A percentile compares a stretch with the other conserved stretches of the same genome.
Evolutionary conservation across 2,888 invertebrate species (phyloP).

Genomic region (Macrosiphum euphorbiae): DNA sequence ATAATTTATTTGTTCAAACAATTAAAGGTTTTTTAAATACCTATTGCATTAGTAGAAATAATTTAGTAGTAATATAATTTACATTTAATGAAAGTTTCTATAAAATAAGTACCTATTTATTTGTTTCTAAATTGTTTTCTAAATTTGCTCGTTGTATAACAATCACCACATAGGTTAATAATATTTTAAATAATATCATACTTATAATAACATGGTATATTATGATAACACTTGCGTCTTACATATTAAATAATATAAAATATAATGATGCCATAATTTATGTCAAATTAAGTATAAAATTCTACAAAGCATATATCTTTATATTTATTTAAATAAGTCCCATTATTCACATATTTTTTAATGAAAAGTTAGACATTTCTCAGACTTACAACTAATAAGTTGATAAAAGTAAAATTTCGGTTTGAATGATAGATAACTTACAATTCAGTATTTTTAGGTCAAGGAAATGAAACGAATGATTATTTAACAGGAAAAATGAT

Average conservation of each 20-base stretch:
- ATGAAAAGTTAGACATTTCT: neutral
- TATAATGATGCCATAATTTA: too few relatives aligned
- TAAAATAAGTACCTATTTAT: too few relatives aligned
- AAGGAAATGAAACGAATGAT: neutral
- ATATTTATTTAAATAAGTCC: neutral
- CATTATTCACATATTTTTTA: neutral
- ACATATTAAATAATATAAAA: too few relatives aligned
- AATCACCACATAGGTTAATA: neutral
- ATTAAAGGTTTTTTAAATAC: neutral
- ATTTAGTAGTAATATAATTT: neutral
- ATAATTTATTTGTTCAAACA: neutral
- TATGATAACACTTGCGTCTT: too few relatives aligned
- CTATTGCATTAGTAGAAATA: neutral
- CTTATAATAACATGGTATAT: neutral
- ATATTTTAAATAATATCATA: neutral
- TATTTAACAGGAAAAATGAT: neutral
- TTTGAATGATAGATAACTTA: neutral
- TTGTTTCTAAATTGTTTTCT: too few relatives aligned
- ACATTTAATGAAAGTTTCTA: neutral
- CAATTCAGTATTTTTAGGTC: neutral
- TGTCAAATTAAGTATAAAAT: neutral
- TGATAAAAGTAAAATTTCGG: neutral
- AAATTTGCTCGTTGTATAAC: neutral
- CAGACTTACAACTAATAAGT: neutral
- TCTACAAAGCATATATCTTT: neutral